Evolutionary conservation across 2,797 vertebrate species (phyloP).

Genomic region (Channa striata): DNA sequence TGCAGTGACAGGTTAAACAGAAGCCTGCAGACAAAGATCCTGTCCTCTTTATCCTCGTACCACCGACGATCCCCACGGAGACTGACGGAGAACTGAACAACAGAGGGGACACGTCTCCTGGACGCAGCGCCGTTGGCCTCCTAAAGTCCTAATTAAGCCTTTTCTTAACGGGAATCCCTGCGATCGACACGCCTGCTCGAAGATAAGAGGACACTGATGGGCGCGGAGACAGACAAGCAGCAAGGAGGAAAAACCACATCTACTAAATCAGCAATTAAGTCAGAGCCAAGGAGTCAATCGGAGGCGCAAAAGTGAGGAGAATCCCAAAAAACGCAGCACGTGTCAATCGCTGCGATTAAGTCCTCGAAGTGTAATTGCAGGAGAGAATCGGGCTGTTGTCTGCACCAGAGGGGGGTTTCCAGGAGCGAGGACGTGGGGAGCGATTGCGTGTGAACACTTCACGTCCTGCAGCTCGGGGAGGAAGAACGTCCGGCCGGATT

Average conservation of each 20-base stretch:
- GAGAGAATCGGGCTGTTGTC: constrained; percentile 41
- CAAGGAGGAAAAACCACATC: constrained; percentile 20
- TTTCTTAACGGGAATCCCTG: constrained; percentile 41
- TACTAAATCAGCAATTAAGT: constrained; percentile 64
- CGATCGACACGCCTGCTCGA: constrained; percentile 21
- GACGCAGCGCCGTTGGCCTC: constrained; percentile 28
- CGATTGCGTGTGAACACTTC: constrained; percentile 4
- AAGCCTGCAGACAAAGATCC: neutral
- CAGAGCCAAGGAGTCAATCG: constrained; percentile 20
- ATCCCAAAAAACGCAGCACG: constrained; percentile 17
- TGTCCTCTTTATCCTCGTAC: constrained; percentile 4
- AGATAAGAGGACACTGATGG: constrained; percentile 46
- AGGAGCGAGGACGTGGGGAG: constrained; percentile 31
- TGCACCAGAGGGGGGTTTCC: constrained; percentile 49
- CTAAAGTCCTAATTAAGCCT: constrained; percentile 51
- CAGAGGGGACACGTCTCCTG: constrained; percentile 11
- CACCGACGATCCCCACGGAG: neutral
- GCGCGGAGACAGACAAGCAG: neutral
- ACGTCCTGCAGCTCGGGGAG: constrained; percentile 29
- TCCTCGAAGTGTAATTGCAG: constrained; percentile 59
- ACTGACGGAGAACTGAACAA: constrained; percentile 22
- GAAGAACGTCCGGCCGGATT: constrained; percentile 39
- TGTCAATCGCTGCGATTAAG: constrained; percentile 47
- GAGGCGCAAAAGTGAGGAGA: constrained; percentile 39
- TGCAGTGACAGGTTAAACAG: neutral